Base-by-base conservation (phyloP, 2,797 vertebrate genomes). In the Labroides dimidiatus region DNA sequence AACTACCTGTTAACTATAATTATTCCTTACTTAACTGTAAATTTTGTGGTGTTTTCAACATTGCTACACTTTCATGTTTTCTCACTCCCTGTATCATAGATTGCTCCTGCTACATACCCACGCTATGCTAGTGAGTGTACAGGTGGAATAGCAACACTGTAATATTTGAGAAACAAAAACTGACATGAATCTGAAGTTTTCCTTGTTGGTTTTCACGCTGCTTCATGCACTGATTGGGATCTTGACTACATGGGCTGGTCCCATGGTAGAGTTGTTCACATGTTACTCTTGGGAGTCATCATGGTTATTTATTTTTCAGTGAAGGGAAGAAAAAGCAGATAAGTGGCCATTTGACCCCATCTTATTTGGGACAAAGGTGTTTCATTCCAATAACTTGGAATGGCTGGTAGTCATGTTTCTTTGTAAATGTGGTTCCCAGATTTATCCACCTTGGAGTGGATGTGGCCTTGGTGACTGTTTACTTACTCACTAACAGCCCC, bases 361-460 rank as follows among this genome's bases (percentile, higher is more conserved):
- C 30, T 6, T 33, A 33, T 33, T 33, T 33, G 30, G 30, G 8
- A 33, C 30, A 33, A 33, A 33, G 8, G 30, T 4, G 30, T 33
- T 33, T 33, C 8, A 33, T 33, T 33, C 30, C 30, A 33, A 33
- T 33, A 33, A 43, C 53, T 76, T 52, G 0, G 57, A 37, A 68
- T 20, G 58, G 70, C 64, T 65, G 64, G 74, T 66, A 74, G 71
- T 66, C 1, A 63, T 87, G 78, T 72, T 73, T 62, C 58, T 57
- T 55, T 9, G 36, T 63, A 80, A 87, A 82, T 44, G 61, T 66
- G 51, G 14, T 68, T 77, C 44, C 73, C 83, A 86, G 76, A 81
- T 90, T 72, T 68, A 76, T 70, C 62, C 74, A 81, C 67, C 71
- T 84, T 43, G 47, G 67, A 71, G 59, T 79, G 75, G 84, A 84